Evolutionary conservation across 2,113 vertebrate genomes (phyloP).

Genomic region (Chinchilla lanigera): DNA sequence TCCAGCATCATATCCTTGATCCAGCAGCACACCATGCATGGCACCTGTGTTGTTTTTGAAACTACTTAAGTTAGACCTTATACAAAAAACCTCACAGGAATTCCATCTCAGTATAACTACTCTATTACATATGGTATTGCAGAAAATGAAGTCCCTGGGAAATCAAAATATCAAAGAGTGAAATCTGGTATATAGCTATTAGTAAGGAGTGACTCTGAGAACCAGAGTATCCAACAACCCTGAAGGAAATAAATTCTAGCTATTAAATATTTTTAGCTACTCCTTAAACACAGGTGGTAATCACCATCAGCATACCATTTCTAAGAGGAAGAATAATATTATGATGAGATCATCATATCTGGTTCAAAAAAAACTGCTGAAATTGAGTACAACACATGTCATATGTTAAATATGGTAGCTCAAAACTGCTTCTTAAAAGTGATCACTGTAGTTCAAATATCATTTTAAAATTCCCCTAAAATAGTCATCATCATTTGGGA

Average conservation of each 20-base stretch:
- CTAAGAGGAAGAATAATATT: constrained; percentile 52
- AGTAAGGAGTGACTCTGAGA: constrained; percentile 60
- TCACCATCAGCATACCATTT: constrained; percentile 12
- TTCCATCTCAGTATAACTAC: constrained; percentile 26
- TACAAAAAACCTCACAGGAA: constrained; percentile 26
- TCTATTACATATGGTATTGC: neutral
- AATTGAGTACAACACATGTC: constrained; percentile 27
- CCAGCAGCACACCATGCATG: neutral
- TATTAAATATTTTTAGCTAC: constrained; percentile 60
- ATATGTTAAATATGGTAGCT: neutral
- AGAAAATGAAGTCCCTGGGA: constrained; percentile 14
- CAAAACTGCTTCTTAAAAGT: constrained; percentile 43
- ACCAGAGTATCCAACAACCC: constrained; percentile 58
- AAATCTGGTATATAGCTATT: constrained; percentile 24
- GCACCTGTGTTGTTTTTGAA: constrained; percentile 5
- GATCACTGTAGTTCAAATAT: constrained; percentile 38
- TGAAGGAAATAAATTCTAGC: constrained; percentile 48
- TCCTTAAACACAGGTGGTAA: constrained; percentile 58
- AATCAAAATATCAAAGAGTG: constrained; percentile 61
- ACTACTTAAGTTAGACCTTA: constrained; percentile 23
- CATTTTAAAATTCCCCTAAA: constrained; percentile 53
- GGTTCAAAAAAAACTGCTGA: constrained; percentile 61
- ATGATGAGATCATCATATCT: constrained; percentile 38
- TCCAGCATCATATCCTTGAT: no score
- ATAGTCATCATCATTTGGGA: constrained; percentile 45